These are phyloP conservation scores for Dryobotodes eremita DNA, from an alignment of 2,888 invertebrate species.

Conservation along the genomic window DNA sequence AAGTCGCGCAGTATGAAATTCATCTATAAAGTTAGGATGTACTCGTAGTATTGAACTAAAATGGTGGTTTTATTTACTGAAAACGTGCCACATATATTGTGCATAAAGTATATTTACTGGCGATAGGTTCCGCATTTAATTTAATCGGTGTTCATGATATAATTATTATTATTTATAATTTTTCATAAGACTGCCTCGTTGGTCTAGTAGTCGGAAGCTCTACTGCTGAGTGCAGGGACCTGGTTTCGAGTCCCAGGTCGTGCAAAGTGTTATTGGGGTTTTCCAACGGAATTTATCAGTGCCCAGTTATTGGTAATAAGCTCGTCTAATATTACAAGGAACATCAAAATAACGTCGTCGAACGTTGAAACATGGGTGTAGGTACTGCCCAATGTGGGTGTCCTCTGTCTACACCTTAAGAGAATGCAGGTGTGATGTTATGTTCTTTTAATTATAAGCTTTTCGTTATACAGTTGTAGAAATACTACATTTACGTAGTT, in stretches of 20 bases:
- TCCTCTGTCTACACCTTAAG: not conserved
- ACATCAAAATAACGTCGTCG: not conserved
- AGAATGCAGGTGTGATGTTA: too few species aligned
- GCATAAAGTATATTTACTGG: conserved; percentile 1
- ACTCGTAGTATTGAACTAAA: conserved; percentile 20
- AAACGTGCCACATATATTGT: conserved; percentile 18
- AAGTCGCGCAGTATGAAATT: conserved; percentile 18
- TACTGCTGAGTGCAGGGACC: too few species aligned
- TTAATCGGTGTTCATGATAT: too few species aligned
- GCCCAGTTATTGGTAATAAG: not conserved
- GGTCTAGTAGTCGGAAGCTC: too few species aligned
- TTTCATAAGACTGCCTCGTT: too few species aligned
- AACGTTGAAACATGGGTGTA: not conserved
- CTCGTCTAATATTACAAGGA: not conserved
- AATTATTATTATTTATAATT: too few species aligned
- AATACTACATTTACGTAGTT: too few species aligned
- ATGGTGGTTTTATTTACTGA: conserved; percentile 18
- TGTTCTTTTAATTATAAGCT: not conserved
- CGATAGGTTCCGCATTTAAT: too few species aligned
- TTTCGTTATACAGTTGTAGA: not conserved
- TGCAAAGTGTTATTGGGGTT: not conserved
- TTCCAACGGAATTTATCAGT: too few species aligned
- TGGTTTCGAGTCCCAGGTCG: not conserved
- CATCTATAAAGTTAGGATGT: conserved; percentile 24
- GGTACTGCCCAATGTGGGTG: not conserved